These are phyloP conservation scores for Rhinoraja longicauda DNA, from an alignment of 2,797 vertebrate genomes.

Conservation along the genomic window DNA sequence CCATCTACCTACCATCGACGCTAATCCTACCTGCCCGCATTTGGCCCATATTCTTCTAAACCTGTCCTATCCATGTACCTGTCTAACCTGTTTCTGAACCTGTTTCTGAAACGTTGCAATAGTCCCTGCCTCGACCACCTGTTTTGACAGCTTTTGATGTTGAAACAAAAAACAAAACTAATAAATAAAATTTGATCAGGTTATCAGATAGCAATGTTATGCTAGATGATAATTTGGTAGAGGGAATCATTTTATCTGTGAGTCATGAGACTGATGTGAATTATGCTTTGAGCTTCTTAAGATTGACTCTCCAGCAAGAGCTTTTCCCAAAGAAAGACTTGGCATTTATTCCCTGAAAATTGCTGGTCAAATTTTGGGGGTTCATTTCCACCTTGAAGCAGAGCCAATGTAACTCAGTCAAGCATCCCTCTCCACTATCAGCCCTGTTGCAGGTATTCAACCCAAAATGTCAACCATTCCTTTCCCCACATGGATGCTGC, in stretches of 20 bases:
- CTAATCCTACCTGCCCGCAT: no score
- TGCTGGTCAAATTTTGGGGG: neutral
- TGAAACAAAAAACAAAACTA: neutral
- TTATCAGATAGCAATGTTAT: neutral
- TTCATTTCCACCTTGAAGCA: neutral
- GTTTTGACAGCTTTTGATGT: neutral
- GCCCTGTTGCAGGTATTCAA: no score
- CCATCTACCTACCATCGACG: no score
- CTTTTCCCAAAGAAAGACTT: neutral
- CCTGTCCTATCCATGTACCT: no score
- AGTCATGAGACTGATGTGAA: neutral
- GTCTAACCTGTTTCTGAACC: no score
- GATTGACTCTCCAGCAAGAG: neutral
- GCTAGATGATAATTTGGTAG: neutral
- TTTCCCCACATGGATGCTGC: no score
- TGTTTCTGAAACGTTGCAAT: no score
- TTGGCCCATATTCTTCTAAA: no score
- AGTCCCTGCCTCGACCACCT: no score
- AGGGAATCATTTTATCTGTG: neutral
- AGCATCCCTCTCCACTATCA: neutral
- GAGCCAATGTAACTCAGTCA: neutral
- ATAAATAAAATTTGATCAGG: neutral
- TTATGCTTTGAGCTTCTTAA: neutral
- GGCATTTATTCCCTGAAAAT: neutral
- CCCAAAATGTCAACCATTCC: no score